Base-by-base conservation (phyloP, 92 coral and sea anemone species). In the Epizoanthus stellaris region DNA sequence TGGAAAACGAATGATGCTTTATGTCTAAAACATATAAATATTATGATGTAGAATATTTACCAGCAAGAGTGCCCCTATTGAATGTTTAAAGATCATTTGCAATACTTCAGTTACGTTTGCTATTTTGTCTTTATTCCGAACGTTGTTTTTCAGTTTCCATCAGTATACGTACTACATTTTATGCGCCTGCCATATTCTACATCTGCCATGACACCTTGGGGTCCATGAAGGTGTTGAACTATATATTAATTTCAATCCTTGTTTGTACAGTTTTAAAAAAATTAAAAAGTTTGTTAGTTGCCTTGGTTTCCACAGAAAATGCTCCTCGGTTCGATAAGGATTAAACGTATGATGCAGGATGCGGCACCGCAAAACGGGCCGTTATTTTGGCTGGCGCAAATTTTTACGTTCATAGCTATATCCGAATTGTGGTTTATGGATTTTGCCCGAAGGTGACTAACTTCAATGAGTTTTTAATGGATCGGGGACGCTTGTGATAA, bases 381-480 rank as follows among this genome's bases (percentile, higher is more conserved):
- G 47, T 21, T 62, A 61, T 79, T 63, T 62, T 58, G 12, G 67
- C 12, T 49, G 1, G 25, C 39, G 63, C 25, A 58, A 76, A 19
- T 17, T 57, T 56, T 42, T 45, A 42, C 23, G 60, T 43, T 63
- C 40, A 40, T 63, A 63, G 19, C 40, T 20, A 64, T 61, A 63
- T 79, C 47, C 54, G 47, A 45, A 21, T 64, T 63, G 72, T 62
- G 58, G 71, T 62, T 61, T 79, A 45, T 79, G 70, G 58, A 40
- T 79, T 63, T 79, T 63, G 83, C 83, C 83, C 54, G 72, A 70
- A 79, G 83, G 42, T 61, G 57, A 79, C 47, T 62, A 3, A 43
- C 72, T 62, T 79, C 83, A 79, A 79, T 63, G 83, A 63, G 83
- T 40, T 79, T 79, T 79, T 79, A 79, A 79, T 79, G 83, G 83